These are phyloP conservation scores for Acronicta aceris DNA, from an alignment of 2,888 invertebrate species.

Conservation along the genomic window DNA sequence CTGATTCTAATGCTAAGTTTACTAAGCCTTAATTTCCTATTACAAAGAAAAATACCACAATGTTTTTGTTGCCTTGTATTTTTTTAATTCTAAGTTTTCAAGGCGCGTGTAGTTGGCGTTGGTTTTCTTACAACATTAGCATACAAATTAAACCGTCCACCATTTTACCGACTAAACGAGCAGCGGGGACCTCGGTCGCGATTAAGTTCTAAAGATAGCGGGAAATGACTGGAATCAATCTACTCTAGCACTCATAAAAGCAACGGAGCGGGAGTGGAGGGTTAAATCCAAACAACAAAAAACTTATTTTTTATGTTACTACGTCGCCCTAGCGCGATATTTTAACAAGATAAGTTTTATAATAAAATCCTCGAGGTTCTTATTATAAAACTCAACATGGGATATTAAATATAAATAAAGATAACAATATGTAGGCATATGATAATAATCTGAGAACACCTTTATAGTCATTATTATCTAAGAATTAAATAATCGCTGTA, in stretches of 20 bases:
- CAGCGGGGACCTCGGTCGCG: conserved; percentile 52
- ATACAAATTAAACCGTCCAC: conserved; percentile 80
- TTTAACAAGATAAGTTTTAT: too few species aligned
- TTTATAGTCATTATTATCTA: not conserved
- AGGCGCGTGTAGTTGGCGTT: conserved; percentile 45
- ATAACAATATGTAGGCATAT: too few species aligned
- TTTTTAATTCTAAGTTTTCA: conserved; percentile 40
- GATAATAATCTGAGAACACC: not conserved
- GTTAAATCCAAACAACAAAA: not conserved
- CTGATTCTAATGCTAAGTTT: too few species aligned
- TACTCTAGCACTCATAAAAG: conserved; percentile 28
- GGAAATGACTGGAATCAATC: conserved; percentile 46
- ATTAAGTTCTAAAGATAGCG: conserved; percentile 73
- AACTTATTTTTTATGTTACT: conserved; percentile 1
- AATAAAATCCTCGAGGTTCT: too few species aligned
- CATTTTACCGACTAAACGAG: conserved; percentile 63
- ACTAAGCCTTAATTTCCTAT: conserved; percentile 9
- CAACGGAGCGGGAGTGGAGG: not conserved
- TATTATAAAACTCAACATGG: too few species aligned
- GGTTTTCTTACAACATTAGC: conserved; percentile 74
- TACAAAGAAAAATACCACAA: conserved; percentile 17
- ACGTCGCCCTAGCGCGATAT: not conserved
- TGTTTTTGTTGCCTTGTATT: conserved; percentile 15
- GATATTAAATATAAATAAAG: too few species aligned
- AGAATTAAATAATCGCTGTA: too few species aligned